Evolutionary conservation across 1,140 invertebrate species (phyloP).

Genomic region (Aradophagus sp.): DNA sequence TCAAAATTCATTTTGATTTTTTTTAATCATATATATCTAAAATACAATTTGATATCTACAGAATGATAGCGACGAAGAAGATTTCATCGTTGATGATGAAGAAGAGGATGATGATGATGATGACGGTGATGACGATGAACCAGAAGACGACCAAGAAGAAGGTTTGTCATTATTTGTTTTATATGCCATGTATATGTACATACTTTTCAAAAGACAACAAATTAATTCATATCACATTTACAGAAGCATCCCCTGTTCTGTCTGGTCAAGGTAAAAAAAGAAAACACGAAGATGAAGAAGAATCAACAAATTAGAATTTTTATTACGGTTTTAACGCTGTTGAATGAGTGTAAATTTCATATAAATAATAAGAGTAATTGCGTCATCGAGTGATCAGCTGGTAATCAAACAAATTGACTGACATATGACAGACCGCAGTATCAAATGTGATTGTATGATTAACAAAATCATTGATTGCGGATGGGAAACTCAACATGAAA

Average conservation of each 20-base stretch:
- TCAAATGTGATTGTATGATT: conserved; percentile 71
- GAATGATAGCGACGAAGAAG: conserved; percentile 80
- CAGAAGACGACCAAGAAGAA: conserved; percentile 74
- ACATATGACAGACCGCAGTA: conserved; percentile 74
- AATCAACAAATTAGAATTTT: conserved; percentile 69
- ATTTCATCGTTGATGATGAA: conserved; percentile 78
- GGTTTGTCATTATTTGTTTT: background rate
- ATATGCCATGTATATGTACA: too few relatives aligned
- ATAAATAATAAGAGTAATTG: conserved; percentile 73
- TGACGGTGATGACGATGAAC: conserved; percentile 65
- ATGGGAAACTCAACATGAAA: conserved; percentile 43
- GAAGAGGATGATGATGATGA: conserved; percentile 78
- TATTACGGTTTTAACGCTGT: conserved; percentile 64
- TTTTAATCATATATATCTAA: conserved; percentile 1
- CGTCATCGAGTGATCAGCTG: conserved; percentile 72
- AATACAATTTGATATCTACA: conserved; percentile 53
- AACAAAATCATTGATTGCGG: conserved; percentile 53
- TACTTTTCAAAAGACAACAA: too few relatives aligned
- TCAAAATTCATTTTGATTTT: background rate
- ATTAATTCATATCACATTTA: conserved; percentile 40
- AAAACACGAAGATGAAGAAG: conserved; percentile 80
- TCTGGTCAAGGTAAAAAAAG: conserved; percentile 80
- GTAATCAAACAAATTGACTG: conserved; percentile 75
- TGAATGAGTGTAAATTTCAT: conserved; percentile 73
- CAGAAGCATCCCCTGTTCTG: conserved; percentile 73